These are phyloP conservation scores for Sphenopsis melanotis DNA, from an alignment of 2,797 vertebrate genomes.

Conservation along the genomic window DNA sequence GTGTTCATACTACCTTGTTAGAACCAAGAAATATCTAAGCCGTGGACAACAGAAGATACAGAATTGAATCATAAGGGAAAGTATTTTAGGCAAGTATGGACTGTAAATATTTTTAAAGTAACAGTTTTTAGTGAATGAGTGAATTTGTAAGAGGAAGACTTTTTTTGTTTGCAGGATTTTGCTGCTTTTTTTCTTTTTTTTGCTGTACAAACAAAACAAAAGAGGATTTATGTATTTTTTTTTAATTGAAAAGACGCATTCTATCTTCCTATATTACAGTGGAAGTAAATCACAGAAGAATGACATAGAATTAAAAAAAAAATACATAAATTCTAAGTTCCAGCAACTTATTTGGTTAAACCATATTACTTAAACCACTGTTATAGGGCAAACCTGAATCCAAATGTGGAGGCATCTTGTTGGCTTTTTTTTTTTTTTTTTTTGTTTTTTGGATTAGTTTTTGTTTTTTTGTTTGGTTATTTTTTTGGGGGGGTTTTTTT, in stretches of 20 bases:
- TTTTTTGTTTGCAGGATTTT: not conserved
- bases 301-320: not conserved
- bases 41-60: not conserved
- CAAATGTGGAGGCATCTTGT: not conserved
- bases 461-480: no score
- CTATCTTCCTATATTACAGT: not conserved
- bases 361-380: not conserved
- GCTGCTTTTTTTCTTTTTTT: not conserved
- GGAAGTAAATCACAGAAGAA: not conserved
- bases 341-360: not conserved
- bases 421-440: not conserved
- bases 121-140: not conserved
- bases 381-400: not conserved
- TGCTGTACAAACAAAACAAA: not conserved
- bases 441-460: not conserved
- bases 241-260: not conserved
- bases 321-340: not conserved
- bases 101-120: not conserved
- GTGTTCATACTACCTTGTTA: not conserved
- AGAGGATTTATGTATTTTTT: not conserved
- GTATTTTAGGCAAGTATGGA: not conserved
- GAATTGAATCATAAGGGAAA: not conserved
- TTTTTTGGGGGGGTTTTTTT: not conserved
- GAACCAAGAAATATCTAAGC: not conserved
- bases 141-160: not conserved